phyloP scores from a whole-genome alignment of 2,888 invertebrate genomes.

The Drosophila rubida region DNA sequence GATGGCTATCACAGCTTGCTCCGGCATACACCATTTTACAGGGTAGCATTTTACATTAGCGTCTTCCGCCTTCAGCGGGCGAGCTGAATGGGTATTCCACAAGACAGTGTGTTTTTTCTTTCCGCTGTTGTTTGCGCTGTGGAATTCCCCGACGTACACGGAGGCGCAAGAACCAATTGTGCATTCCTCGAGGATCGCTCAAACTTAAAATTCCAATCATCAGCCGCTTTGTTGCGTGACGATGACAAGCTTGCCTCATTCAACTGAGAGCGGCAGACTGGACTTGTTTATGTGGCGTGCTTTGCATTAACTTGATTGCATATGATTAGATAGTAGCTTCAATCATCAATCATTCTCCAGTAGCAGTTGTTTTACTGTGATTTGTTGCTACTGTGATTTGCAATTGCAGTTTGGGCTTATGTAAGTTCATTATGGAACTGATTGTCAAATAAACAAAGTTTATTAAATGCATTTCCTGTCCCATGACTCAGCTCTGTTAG shows the following conservation, averaged over 20 bases:
- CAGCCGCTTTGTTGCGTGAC: constrained; percentile 35
- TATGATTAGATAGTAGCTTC: constrained; percentile 57
- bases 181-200: constrained; percentile 30
- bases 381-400: constrained; percentile 4
- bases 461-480: constrained; percentile 38
- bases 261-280: constrained; percentile 18
- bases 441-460: constrained; percentile 47
- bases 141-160: constrained; percentile 39
- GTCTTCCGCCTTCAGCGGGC: constrained; percentile 43
- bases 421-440: constrained; percentile 37
- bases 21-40: background rate
- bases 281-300: constrained; percentile 57
- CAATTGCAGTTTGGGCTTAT: constrained; percentile 37
- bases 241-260: background rate
- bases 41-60: constrained; percentile 29
- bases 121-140: constrained; percentile 24
- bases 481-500: constrained; percentile 31
- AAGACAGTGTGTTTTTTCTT: constrained; percentile 27
- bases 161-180: constrained; percentile 35
- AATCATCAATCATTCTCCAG: constrained; percentile 53
- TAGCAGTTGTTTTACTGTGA: background rate
- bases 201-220: constrained; percentile 50
- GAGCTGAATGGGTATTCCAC: constrained; percentile 41
- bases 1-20: background rate
- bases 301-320: constrained; percentile 61